Conservation (phyloP, 2,888 invertebrate species). For the Emmelina monodactyla region DNA sequence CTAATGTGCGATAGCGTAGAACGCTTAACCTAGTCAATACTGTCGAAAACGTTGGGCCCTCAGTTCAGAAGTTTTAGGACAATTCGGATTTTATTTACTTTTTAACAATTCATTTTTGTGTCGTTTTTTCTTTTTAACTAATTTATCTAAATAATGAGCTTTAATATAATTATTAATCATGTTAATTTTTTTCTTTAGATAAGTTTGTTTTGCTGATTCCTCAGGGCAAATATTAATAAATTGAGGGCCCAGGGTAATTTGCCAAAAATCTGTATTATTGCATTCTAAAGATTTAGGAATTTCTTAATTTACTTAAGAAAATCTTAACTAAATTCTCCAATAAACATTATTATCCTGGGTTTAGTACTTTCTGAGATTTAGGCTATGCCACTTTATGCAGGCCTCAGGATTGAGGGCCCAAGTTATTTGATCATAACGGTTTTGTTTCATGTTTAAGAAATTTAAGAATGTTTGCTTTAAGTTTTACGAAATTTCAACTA, state of each 20-base stretch:
- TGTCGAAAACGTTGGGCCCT: no score
- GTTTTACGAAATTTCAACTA: background rate
- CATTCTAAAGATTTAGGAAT: background rate
- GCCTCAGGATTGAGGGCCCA: no score
- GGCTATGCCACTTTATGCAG: no score
- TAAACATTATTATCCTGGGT: background rate
- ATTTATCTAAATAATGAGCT: background rate
- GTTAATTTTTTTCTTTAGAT: background rate
- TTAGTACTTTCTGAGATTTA: no score
- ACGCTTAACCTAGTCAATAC: no score
- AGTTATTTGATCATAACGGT: no score
- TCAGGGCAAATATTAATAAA: no score
- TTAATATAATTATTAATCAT: no score
- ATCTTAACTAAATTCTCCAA: slow-evolving; percentile 1
- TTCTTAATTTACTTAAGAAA: background rate
- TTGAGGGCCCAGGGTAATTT: no score
- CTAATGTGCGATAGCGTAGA: background rate
- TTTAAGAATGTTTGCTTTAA: background rate
- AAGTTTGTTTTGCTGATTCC: background rate
- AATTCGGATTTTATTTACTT: no score
- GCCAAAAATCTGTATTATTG: background rate
- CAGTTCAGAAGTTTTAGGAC: background rate
- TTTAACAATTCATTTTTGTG: background rate
- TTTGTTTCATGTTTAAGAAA: background rate
- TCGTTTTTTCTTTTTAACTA: background rate